Evolutionary conservation across 2,113 vertebrate genomes (phyloP).

Genomic region (Caretta caretta): DNA sequence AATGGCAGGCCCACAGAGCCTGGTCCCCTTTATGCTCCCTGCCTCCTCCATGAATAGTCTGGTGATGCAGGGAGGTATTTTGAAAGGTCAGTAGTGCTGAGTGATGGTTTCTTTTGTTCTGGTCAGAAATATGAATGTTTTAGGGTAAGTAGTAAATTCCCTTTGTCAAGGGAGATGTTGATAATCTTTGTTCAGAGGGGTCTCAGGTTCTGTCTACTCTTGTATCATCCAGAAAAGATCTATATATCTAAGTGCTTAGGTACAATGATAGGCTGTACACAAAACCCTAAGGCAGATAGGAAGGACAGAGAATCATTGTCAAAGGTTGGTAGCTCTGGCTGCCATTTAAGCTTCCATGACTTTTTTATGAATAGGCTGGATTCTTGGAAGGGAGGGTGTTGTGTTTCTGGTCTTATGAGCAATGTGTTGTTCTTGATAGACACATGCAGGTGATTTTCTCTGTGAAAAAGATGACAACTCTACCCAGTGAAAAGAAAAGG

Average conservation of each 20-base stretch:
- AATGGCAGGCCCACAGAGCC: not conserved
- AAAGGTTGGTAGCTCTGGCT: not conserved
- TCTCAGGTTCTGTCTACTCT: not conserved
- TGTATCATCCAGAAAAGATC: not conserved
- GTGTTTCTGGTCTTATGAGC: not conserved
- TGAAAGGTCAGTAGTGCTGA: not conserved
- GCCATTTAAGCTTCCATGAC: not conserved
- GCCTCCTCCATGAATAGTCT: not conserved
- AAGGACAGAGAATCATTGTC: too few relatives aligned
- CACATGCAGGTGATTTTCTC: constrained; percentile 37
- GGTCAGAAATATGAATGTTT: constrained; percentile 8
- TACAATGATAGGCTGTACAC: not conserved
- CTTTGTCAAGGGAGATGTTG: constrained; percentile 35
- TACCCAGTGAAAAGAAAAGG: constrained; percentile 45
- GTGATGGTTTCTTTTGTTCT: not conserved
- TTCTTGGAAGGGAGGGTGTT: not conserved
- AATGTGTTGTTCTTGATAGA: not conserved
- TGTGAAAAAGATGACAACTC: constrained; percentile 46
- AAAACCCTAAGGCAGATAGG: not conserved
- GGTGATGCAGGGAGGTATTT: not conserved
- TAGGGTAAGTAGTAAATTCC: not conserved
- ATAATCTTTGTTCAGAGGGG: not conserved
- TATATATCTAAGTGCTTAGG: not conserved
- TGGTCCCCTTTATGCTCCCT: not conserved
- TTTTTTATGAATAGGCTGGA: not conserved